Evolutionary conservation across 2,797 vertebrate genomes (phyloP).

Genomic region (Ambastaia sidthimunki): DNA sequence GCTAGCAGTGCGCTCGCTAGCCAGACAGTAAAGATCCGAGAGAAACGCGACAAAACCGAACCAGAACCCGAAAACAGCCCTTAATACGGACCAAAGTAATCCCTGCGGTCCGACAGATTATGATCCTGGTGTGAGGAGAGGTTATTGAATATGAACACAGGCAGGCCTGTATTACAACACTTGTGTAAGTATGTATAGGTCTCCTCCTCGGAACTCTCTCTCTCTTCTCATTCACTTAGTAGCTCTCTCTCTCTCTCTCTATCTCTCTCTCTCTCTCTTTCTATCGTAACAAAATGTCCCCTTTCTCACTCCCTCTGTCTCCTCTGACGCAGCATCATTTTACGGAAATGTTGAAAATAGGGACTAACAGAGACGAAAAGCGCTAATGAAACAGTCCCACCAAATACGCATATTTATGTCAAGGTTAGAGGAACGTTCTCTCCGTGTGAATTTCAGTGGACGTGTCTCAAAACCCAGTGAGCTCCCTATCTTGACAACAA

Average conservation of each 20-base stretch:
- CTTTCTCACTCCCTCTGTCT: slow-evolving; percentile 30
- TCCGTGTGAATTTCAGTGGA: not conserved
- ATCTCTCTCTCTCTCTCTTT: not conserved
- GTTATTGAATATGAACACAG: not conserved
- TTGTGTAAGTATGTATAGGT: slow-evolving; percentile 40
- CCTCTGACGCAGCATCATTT: slow-evolving; percentile 17
- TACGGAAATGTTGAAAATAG: not conserved
- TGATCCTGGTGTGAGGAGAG: not conserved
- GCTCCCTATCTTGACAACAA: not conserved
- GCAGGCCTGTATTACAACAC: slow-evolving; percentile 30
- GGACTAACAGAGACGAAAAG: not conserved
- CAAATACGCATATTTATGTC: slow-evolving; percentile 5
- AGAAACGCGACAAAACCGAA: slow-evolving; percentile 57
- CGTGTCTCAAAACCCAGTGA: too few species aligned
- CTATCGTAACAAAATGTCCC: slow-evolving; percentile 19
- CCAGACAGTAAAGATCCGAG: slow-evolving; percentile 61
- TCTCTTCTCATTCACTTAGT: slow-evolving; percentile 10
- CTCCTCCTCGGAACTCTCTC: slow-evolving; percentile 18
- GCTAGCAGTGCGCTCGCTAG: slow-evolving; percentile 61
- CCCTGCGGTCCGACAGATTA: not conserved
- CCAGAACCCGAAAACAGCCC: slow-evolving; percentile 49
- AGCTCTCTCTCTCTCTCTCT: slow-evolving; percentile 5
- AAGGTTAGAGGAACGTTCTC: not conserved
- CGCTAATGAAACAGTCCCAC: not conserved
- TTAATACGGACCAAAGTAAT: not conserved